Evolutionary conservation across 2,113 vertebrate genomes (phyloP).

Genomic region (Silurus glanis): DNA sequence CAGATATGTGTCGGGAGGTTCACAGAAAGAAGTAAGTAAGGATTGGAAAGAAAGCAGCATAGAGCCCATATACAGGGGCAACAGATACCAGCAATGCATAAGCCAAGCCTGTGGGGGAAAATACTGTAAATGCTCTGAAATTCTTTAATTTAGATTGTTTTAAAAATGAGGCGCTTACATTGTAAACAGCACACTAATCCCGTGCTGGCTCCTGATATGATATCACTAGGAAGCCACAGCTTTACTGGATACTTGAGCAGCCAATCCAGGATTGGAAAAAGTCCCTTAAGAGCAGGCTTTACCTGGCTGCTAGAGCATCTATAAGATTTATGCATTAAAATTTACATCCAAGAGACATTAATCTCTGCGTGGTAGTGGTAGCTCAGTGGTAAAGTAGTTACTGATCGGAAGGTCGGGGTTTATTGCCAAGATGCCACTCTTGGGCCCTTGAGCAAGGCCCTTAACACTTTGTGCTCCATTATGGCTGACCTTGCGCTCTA

Average conservation of each 20-base stretch:
- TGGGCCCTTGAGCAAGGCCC: no score
- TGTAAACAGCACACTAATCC: conserved; percentile 82
- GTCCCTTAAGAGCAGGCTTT: conserved; percentile 65
- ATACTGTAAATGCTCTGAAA: background rate
- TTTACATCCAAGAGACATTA: background rate
- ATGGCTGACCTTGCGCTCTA: no score
- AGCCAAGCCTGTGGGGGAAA: conserved; percentile 75
- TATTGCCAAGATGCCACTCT: no score
- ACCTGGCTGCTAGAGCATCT: conserved; percentile 77
- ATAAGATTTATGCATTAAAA: conserved; percentile 10
- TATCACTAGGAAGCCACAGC: conserved; percentile 79
- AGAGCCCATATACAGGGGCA: conserved; percentile 81
- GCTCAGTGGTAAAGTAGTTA: no score
- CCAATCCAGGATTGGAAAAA: conserved; percentile 81
- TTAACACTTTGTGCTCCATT: no score
- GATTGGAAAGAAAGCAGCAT: conserved; percentile 86
- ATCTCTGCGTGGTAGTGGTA: no score
- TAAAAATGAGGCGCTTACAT: conserved; percentile 65
- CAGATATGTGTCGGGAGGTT: conserved; percentile 85
- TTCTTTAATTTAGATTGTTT: background rate
- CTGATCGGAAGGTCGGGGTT: no score
- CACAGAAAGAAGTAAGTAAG: conserved; percentile 84
- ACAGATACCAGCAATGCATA: conserved; percentile 80
- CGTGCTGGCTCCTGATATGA: conserved; percentile 82
- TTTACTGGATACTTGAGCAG: conserved; percentile 78